Percentiles rank a stretch among this genome's conserved stretches.
Evolutionary conservation across 2,113 vertebrate genomes (phyloP).

Genomic region (Caloenas nicobarica): DNA sequence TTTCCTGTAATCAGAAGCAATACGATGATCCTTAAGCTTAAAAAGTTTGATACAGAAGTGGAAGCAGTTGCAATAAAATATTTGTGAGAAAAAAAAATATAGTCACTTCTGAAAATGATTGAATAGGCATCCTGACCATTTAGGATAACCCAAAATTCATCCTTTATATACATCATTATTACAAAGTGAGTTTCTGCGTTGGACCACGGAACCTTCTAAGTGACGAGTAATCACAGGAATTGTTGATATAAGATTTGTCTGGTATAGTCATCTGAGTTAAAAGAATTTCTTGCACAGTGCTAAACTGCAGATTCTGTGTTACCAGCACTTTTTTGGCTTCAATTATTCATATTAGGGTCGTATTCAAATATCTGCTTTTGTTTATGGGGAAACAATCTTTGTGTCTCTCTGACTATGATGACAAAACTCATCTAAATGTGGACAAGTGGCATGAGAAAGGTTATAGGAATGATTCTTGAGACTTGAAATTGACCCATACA

Average conservation of each 20-base stretch:
- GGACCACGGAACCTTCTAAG: background rate
- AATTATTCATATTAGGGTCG: background rate
- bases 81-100: background rate
- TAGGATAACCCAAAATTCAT: background rate
- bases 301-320: background rate
- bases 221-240: background rate
- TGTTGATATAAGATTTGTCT: background rate
- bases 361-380: background rate
- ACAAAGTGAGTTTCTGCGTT: background rate
- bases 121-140: background rate
- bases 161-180: background rate
- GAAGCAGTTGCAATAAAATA: background rate
- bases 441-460: background rate
- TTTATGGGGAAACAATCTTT: background rate
- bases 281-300: background rate
- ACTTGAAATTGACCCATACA: background rate
- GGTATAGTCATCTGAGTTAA: background rate
- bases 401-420: background rate
- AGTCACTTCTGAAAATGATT: background rate
- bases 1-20: background rate
- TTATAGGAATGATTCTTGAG: background rate
- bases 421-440: background rate
- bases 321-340: background rate
- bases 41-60: background rate
- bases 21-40: background rate